Evolutionary conservation across 2,888 invertebrate genomes (phyloP), one percentile per base, ranked within the genome.

Genomic region (Allolobophora icterica): DNA sequence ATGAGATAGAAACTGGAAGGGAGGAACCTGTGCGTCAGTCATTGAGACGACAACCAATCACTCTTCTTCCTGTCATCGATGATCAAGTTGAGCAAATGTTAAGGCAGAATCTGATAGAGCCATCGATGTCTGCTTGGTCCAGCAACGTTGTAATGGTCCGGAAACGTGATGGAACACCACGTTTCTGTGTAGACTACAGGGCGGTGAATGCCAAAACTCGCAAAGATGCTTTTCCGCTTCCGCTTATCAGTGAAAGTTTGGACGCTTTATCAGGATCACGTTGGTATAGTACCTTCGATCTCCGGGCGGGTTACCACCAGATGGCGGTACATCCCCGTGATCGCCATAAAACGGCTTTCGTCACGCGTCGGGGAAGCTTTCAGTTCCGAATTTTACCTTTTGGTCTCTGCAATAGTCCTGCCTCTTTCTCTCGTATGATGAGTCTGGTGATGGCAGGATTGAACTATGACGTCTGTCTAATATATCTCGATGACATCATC

Each of bases 301-400:
- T 93, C 30, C 91, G 83, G 19, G 89, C 90, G 30, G 93, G 93
- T 19, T 93, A 93, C 90, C 93, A 93, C 93, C 94, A 94, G 89
- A 92, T 94, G 2, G 92, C 91, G 19, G n/a, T 92, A 6, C 38
- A 42, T 19, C 35, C 89, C 24, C 89, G 58, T 15, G 90, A 91
- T 40, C 87, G 71, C 40, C 34, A 45, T 15, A 91, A 92, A 83
- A 92, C 91, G 11, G 92, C 91, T 17, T 92, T 91, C 89, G 89
- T 52, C n/a, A 89, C 89, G n/a, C 89, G 84, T 45, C 40, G 45
- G 1, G 91, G 92, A 8, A 21, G 90, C 33, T 91, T 38, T 38
- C 91, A 91, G 13, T 91, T 91, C 83, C 87, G n/a, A 15, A 84
- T 89, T 17, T 71, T 91, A 35, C 84, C 91, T 24, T 91, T 92